Evolutionary conservation across 2,888 invertebrate species (phyloP), one percentile per base, ranked within the genome.

Genomic region (Teleogryllus oceanicus): DNA sequence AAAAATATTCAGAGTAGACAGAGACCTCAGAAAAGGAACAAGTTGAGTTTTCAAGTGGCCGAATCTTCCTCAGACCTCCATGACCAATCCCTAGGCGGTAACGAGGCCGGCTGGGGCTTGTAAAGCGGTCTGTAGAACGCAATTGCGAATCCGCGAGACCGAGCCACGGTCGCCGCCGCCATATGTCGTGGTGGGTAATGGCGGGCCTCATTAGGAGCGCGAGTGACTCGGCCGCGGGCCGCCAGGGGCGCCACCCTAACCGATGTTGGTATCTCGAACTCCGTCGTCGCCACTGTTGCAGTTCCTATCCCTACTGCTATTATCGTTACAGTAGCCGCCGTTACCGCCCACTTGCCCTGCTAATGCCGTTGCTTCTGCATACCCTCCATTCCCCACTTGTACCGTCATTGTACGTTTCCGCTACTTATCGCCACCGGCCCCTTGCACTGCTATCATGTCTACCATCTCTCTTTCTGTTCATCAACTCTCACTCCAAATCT

Each of bases 141-240:
- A 62, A 62, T 62, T 62, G 62, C 62, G 62, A 62, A 62, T 62
- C 62, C 62, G 62, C 62, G 62, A 62, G 62, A 62, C 62, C 62
- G 62, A 13, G 62, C 62, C 62, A n/a, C 62, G 62, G 62, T n/a
- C 62, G 62, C 62, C 62, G 62, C 62, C 62, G 62, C 62, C 62
- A 62, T 62, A 62, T 62, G 62, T 62, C 62, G 62, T 62, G 62
- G 62, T n/a, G 13, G 62, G 62, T 62, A 62, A 62, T 62, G 62
- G 62, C 62, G 62, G 62, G 16, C 16, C 62, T 62, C 62, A 62
- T 62, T 62, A 62, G 62, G 62, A 16, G 16, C 62, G 62, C 62
- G 62, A n/a, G 62, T 62, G 62, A 62, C 62, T 62, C 62, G 13
- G 16, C n/a, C n/a, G 62, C 62, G 4, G 62, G 62, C 62, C 62